Base-by-base conservation (phyloP, 2,888 invertebrate species). In the Stenurella melanura region DNA sequence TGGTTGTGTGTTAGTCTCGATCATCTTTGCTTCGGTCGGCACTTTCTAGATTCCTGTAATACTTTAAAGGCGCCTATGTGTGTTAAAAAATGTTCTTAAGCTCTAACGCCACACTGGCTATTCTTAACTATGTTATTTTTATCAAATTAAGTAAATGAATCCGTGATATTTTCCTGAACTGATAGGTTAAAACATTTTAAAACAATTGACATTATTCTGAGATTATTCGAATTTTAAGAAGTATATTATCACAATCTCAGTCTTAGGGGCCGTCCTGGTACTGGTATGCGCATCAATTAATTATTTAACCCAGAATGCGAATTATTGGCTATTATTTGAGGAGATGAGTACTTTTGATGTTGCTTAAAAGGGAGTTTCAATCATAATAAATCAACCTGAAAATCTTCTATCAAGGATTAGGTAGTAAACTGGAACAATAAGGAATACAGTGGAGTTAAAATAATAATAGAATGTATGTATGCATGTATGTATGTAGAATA, bases 1-100 rank as follows among this genome's bases (percentile, higher is more conserved):
- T 81, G 85, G 83, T 50, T 85, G 84, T 83, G 76, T 78, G 76
- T 72, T 87, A 87, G 87, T 87, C 86, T 85, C 87, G 88, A 87
- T 88, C 87, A 87, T 86, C 86, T 85, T 88, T 88, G 88, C 88
- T 88, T 88, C 88, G 80, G 86, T 87, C 87, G 87, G 87, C 75
- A 81, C 77, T 77, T 77, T 71, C 72, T 77, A 75, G 73, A 67
- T 79, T 72, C 81, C 75, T 78, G 77, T 71, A 72, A 71, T 75
- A 68, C 64, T 77, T 60, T 66, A 70, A 68, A 61, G 56, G 63
- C 71, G 67, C 76, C 73, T 79, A 71, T 66, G 72, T 68, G 21
- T 58, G 63, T 75, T 73, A 67, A 60, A 74, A 69, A 69, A 72
- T 58, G 66, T 72, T 76, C 60, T 63, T 70, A 63, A 70, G 70